Base-by-base conservation (phyloP, 2,797 vertebrate species). In the Spea hammondii region DNA sequence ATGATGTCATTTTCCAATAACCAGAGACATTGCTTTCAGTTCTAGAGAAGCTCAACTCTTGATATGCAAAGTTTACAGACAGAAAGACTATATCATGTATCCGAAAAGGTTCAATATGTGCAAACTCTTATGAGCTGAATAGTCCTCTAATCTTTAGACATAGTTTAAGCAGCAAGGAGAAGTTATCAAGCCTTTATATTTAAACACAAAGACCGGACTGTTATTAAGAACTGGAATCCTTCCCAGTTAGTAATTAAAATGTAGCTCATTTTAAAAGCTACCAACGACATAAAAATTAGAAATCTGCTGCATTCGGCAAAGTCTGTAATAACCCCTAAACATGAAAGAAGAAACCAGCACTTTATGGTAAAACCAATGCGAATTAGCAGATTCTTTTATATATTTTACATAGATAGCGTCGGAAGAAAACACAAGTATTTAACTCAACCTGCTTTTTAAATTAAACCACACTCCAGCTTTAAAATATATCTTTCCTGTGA, bases 31-130 rank as follows among this genome's bases (percentile, higher is more conserved):
- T 82, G 64, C 49, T 77, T 45, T 70, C 80, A 82, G 81, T 81
- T 74, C 74, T 81, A 82, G 70, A 73, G 5, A 72, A 85, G 84
- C 85, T 86, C 70, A 84, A 80, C 70, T 73, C 85, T 83, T 86
- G 85, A 90, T 86, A 88, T 84, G 85, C 86, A 86, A 84, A 86
- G 84, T 82, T 80, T 86, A 86, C 78, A 86, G 13, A 84, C 85
- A 87, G 86, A 87, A 90, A 88, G 86, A 86, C 84, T 86, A 84
- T 77, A 84, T 86, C 82, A 80, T 72, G 53, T 72, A 67, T 79
- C 82, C 83, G 76, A 82, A 32, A 17, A 83, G 32, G 64, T 82
- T 86, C 76, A 71, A 50, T 77, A 82, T 87, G 84, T 88, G 85
- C 85, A 88, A 82, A 89, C 78, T 85, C 67, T 53, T 77, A 83